A percentile compares a stretch with the other conserved stretches of the same genome.
Evolutionary conservation across 2,113 vertebrate genomes (phyloP).

Genomic region (Coptodon rendalli): DNA sequence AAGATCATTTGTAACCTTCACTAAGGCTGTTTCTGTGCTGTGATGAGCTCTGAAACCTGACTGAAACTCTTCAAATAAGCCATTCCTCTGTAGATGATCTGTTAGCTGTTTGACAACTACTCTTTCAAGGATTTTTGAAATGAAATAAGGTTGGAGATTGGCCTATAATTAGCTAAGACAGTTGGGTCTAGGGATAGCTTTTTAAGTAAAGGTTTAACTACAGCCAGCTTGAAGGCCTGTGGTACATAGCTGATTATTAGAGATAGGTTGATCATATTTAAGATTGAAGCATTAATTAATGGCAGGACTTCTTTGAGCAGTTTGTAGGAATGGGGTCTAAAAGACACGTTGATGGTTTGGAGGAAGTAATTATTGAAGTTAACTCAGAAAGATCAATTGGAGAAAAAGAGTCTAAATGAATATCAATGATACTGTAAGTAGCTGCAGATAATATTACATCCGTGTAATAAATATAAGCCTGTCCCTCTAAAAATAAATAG

Average conservation of each 20-base stretch:
- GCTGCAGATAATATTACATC: background rate
- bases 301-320: background rate
- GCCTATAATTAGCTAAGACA: too few relatives aligned
- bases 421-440: background rate
- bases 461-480: background rate
- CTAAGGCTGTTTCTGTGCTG: too few relatives aligned
- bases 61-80: too few relatives aligned
- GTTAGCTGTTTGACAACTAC: too few relatives aligned
- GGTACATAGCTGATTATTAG: background rate
- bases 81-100: too few relatives aligned
- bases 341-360: background rate
- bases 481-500: background rate
- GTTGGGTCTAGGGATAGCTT: too few relatives aligned
- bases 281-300: background rate
- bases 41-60: too few relatives aligned
- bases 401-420: background rate
- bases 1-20: too few relatives aligned
- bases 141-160: too few relatives aligned
- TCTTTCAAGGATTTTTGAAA: too few relatives aligned
- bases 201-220: background rate
- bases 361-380: background rate
- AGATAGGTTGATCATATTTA: background rate
- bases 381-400: background rate
- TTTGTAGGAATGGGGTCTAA: background rate
- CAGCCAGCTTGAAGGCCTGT: background rate